A percentile compares a stretch with the other conserved stretches of the same genome.
These are phyloP conservation scores for Hepsetus odoe DNA, from an alignment of 2,113 vertebrate genomes.

Conservation along the genomic window DNA sequence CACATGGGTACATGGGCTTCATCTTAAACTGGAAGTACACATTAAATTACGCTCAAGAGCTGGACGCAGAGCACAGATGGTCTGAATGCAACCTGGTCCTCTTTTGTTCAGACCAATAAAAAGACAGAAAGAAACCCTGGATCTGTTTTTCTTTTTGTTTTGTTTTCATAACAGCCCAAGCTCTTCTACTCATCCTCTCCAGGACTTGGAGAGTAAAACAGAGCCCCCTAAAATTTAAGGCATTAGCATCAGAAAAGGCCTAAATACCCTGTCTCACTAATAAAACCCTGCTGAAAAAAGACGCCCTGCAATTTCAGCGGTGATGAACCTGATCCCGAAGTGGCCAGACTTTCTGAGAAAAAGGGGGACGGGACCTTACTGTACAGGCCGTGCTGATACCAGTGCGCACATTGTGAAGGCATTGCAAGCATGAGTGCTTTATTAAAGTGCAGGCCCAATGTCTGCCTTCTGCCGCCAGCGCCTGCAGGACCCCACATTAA, in stretches of 20 bases:
- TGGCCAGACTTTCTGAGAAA: constrained; percentile 63
- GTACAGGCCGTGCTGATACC: constrained; percentile 66
- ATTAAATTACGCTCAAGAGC: constrained; percentile 74
- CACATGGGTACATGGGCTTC: constrained; percentile 74
- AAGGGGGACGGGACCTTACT: constrained; percentile 63
- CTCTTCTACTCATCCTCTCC: constrained; percentile 63
- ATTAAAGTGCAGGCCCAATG: constrained; percentile 76
- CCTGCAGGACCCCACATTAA: constrained; percentile 81
- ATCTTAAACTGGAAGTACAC: constrained; percentile 75
- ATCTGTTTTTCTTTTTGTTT: constrained; percentile 48
- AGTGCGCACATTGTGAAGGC: constrained; percentile 68
- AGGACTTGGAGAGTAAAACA: constrained; percentile 62
- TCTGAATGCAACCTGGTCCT: constrained; percentile 61
- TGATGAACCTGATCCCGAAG: constrained; percentile 69
- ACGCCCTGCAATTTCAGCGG: constrained; percentile 70
- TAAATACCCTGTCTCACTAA: constrained; percentile 66
- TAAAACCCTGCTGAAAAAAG: constrained; percentile 69
- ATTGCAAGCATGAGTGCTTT: constrained; percentile 80
- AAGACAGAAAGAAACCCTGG: constrained; percentile 51
- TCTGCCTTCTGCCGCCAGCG: constrained; percentile 77
- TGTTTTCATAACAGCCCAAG: constrained; percentile 64
- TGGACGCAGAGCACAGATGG: constrained; percentile 58
- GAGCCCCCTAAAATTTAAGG: constrained; percentile 68
- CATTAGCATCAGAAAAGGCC: constrained; percentile 70
- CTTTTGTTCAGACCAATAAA: constrained; percentile 67